These are phyloP conservation scores for Eurytemora carolleeae DNA, from an alignment of 1,140 invertebrate genomes.

Conservation along the genomic window DNA sequence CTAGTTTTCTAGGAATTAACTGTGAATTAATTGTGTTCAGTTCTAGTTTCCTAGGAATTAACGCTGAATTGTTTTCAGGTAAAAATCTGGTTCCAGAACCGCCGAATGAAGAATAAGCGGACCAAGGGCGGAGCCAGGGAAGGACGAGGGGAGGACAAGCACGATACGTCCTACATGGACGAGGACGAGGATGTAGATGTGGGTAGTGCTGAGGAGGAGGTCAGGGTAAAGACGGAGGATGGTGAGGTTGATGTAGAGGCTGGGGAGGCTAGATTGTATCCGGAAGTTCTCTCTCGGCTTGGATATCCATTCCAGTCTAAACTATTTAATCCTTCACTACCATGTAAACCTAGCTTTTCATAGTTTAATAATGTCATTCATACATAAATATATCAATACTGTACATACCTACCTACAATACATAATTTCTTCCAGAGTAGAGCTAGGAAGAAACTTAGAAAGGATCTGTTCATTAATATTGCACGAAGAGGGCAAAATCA, in stretches of 20 bases:
- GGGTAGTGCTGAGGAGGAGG: not conserved
- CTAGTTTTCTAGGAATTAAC: no score
- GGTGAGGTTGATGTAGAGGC: not conserved
- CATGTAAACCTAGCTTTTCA: no score
- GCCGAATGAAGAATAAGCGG: slow-evolving; percentile 83
- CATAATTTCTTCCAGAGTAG: no score
- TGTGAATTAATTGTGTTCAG: no score
- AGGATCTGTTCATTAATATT: no score
- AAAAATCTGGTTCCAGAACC: slow-evolving; percentile 83
- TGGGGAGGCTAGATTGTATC: not conserved
- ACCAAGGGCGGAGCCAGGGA: slow-evolving; percentile 60
- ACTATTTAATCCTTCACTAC: not conserved
- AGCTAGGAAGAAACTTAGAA: no score
- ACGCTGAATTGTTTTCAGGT: slow-evolving; percentile 43
- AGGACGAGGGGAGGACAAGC: not conserved
- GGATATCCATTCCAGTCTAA: not conserved
- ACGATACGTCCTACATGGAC: not conserved
- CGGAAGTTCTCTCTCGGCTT: not conserved
- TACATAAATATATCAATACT: no score
- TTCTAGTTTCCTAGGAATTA: no score
- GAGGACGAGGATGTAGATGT: not conserved
- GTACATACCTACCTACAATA: no score
- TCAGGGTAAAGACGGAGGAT: not conserved
- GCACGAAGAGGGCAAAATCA: no score
- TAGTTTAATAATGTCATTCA: no score